Conservation (phyloP, 92 coral and sea anemone genomes). For the Epizoanthus stellaris region DNA sequence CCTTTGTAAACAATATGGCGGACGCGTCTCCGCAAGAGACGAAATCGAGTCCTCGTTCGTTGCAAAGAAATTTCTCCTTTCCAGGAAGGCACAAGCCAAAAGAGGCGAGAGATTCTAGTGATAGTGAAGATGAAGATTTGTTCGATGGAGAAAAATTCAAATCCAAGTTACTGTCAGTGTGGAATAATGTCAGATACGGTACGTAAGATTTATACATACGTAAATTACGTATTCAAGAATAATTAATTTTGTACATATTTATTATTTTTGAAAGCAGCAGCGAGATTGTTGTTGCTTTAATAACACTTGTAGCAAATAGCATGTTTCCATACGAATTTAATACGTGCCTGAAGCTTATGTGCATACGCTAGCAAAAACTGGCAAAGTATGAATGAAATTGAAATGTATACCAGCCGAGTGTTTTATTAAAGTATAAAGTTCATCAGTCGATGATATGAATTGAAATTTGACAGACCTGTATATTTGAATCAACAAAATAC, state of each 20-base stretch:
- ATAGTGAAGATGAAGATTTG: conserved; percentile 85
- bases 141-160: conserved; percentile 95
- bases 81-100: conserved; percentile 58
- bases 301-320: neutral
- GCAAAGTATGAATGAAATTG: too few species aligned
- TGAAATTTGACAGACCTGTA: too few species aligned
- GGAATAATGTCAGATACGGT: conserved; percentile 97
- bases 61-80: conserved; percentile 23
- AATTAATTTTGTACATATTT: neutral
- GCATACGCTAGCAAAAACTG: too few species aligned
- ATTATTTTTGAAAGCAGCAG: neutral
- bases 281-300: neutral
- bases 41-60: neutral
- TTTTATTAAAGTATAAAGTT: too few species aligned
- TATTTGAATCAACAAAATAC: neutral
- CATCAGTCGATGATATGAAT: too few species aligned
- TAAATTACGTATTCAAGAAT: too few species aligned
- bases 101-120: conserved; percentile 71
- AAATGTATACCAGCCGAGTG: too few species aligned
- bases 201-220: neutral
- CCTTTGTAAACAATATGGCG: conserved; percentile 34
- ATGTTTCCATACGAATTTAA: too few species aligned
- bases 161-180: conserved; percentile 80
- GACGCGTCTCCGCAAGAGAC: conserved; percentile 32
- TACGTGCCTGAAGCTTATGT: too few species aligned